A percentile compares a stretch with the other conserved stretches of the same genome.
Evolutionary conservation across 2,888 invertebrate species (phyloP).

Genomic region (Epistrophe grossulariae): DNA sequence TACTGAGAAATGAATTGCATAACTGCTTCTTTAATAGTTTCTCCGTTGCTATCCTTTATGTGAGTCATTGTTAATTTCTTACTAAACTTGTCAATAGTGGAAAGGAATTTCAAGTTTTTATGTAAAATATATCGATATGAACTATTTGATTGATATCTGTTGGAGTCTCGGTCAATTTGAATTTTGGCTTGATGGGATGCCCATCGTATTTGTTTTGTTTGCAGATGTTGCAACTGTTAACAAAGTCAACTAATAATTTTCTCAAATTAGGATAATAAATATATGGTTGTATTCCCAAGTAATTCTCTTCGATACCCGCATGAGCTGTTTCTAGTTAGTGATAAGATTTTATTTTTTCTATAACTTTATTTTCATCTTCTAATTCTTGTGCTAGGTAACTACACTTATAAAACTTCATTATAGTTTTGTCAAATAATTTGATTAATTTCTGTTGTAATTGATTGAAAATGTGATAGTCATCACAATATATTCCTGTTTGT

Average conservation of each 20-base stretch:
- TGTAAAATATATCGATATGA: neutral
- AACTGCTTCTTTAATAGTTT: too few relatives aligned
- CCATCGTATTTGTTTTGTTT: slow-evolving; percentile 5
- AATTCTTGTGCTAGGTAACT: neutral
- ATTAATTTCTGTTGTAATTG: slow-evolving; percentile 1
- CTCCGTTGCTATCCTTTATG: too few relatives aligned
- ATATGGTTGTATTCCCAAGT: neutral
- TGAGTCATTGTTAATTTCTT: too few relatives aligned
- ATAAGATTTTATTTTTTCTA: slow-evolving; percentile 4
- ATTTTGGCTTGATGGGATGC: neutral
- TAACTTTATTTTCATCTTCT: neutral
- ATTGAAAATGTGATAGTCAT: slow-evolving; percentile 1
- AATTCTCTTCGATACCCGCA: neutral
- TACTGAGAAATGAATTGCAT: too few relatives aligned
- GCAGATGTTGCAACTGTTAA: neutral
- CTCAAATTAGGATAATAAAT: neutral
- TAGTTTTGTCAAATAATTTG: neutral
- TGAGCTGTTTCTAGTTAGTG: slow-evolving; percentile 4
- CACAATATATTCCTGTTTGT: slow-evolving; percentile 2
- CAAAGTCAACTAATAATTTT: neutral
- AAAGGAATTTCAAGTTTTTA: too few relatives aligned
- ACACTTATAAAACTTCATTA: neutral
- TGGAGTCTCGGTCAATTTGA: slow-evolving; percentile 3
- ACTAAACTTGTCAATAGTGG: too few relatives aligned
- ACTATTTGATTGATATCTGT: slow-evolving; percentile 1